Evolutionary conservation across 2,888 invertebrate genomes (phyloP), one percentile per base, ranked within the genome.

Genomic region (Penaeus monodon): DNA sequence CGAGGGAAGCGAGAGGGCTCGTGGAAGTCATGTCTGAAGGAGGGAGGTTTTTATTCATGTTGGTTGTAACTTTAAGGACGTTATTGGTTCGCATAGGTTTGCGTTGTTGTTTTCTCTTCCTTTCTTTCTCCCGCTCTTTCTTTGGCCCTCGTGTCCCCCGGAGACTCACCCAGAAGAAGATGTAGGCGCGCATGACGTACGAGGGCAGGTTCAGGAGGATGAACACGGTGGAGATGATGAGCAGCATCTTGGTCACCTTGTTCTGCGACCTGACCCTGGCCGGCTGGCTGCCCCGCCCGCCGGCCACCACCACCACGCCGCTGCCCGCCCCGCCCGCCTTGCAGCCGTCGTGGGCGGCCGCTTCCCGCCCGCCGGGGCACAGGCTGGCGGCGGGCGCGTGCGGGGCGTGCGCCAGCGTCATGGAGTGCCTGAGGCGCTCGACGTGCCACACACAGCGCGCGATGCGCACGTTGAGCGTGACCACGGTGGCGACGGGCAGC

Each of bases 171-270:
- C n/a, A 24, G 66, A 66, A 66, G 66, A 24, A 66, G 66, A 66
- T 66, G 66, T 66, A 66, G 66, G 66, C 24, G 24, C 66, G 66
- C 66, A 66, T 66, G 66, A 66, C 66, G 66, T 24, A 66, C 24
- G 66, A 66, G 66, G 66, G 66, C 24, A 66, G 66, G 66, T 66
- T 66, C 24, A 66, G 66, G 33, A 38, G 33, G 33, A 38, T 38
- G 33, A 38, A 38, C 33, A 38, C 33, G 33, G 33, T 38, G 2
- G 97, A 97, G 0, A 97, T 96, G 83, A 96, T 93, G 49, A 97
- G 94, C 86, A 97, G 93, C 96, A 97, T 97, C 91, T 96, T 95
- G 66, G 96, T 97, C 89, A 97, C 91, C 85, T 92, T 91, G 14
- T 90, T 85, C 78, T 92, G 91, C 20, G 91, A 88, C 49, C 82